Base-by-base conservation (phyloP, 1,140 invertebrate genomes). In the Bombus superbus region DNA sequence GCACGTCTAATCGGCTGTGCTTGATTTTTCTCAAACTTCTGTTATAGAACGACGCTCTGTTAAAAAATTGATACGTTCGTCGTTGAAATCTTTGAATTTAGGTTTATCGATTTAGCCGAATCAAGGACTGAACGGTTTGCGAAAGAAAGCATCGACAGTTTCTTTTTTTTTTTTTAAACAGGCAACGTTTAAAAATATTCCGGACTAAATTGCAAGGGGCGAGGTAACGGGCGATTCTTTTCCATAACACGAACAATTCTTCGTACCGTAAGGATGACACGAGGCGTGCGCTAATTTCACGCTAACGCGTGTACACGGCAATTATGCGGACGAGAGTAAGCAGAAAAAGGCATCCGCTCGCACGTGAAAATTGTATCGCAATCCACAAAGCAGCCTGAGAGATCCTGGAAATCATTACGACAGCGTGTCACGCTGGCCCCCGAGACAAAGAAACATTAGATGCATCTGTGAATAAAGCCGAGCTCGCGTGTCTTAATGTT, bases 401-500 rank as follows among this genome's bases (percentile, higher is more conserved):
- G 85, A 88, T 88, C 68, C 66, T 83, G 83, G 83, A 90, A 89
- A 89, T 87, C 79, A 44, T 91, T 91, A 83, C 86, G 79, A 88
- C 81, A 90, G 68, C 69, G 66, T 85, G 89, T 90, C 86, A 75
- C 73, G 89, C 15, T 75, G 53, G 74, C 72, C 64, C 53, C 38
- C 11, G 11, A 66, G 57, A 66, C 90, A 87, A 89, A 89, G 90
- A 85, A 89, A 90, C 81, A 82, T 85, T 85, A 87, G 87, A 83
- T 85, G 90, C 90, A 90, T 89, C 90, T 75, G 79, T 71, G 90
- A 91, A 87, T 74, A 78, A 88, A 78, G 73, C 32, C 78, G 89
- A 82, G 84, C 86, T 53, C n/a, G 53, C 40, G 79, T 74, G 82
- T 89, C 85, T 91, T 90, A 91, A 86, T 81, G 82, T 91, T 91